Base-by-base conservation (phyloP, 2,797 vertebrate species). In the Gymnoscopelus microlampas region DNA sequence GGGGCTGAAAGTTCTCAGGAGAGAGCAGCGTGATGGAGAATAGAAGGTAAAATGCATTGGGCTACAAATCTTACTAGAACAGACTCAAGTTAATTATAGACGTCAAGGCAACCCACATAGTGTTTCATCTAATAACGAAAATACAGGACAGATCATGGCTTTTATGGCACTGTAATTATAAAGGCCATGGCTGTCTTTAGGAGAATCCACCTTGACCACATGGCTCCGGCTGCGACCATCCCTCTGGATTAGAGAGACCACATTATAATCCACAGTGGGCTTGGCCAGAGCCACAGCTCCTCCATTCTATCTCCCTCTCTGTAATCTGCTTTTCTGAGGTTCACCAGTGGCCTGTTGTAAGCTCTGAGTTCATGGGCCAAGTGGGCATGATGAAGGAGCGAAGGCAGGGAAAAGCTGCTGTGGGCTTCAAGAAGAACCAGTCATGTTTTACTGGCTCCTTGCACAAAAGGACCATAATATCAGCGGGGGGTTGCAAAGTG, bases 241-340 rank as follows among this genome's bases (percentile, higher is more conserved):
- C 71, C 73, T 77, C 62, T 85, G 87, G 88, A 92, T 93, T 92
- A 91, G 56, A 91, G 56, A 86, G 77, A 73, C 76, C 76, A 81
- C 85, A 88, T 83, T 68, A 88, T 90, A 93, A 93, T 91, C 91
- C 81, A 86, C 0, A 44, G 67, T 78, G 81, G 75, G 47, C 51
- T 85, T 73, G 81, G 83, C 76, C 65, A 73, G 76, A 73, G 66
- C 81, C 53, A 72, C 81, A 82, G 83, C 72, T 77, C 80, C 71
- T 71, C 63, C 63, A 57, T 67, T 77, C 82, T 58, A 64, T 53
- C 60, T 82, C 60, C 39, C 77, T 74, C 57, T 49, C 66, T 75
- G 70, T 89, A 92, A 94, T 91, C 89, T 89, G 87, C 83, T 87
- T 88, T 89, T 62, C 82, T 59, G 76, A 72, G 67, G 78, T 81